A percentile compares a stretch with the other conserved stretches of the same genome.
These are phyloP conservation scores for Siniperca scherzeri DNA, from an alignment of 2,797 vertebrate species.

Conservation along the genomic window DNA sequence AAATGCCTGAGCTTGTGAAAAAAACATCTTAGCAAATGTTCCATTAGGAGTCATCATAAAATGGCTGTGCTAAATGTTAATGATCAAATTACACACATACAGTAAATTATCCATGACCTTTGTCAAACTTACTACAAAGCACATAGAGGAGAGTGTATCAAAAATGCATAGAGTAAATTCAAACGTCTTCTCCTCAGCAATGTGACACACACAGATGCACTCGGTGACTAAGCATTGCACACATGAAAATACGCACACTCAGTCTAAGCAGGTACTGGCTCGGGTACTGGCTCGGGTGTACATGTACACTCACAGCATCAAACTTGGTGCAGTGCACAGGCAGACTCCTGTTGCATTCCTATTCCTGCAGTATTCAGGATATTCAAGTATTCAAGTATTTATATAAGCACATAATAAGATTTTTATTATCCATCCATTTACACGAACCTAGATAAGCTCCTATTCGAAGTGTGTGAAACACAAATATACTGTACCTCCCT, in stretches of 20 bases:
- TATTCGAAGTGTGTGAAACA: constrained; percentile 1
- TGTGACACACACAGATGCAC: constrained; percentile 22
- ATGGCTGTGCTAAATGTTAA: constrained; percentile 18
- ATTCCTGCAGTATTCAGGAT: not conserved
- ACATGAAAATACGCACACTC: not conserved
- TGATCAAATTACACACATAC: constrained; percentile 16
- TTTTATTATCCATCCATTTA: too few relatives aligned
- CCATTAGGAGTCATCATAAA: constrained; percentile 4
- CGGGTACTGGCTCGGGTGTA: not conserved
- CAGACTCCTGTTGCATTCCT: not conserved
- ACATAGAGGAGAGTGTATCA: not conserved
- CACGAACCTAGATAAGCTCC: constrained; percentile 18
- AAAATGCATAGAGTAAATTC: not conserved
- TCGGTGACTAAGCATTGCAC: constrained; percentile 7
- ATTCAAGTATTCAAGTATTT: not conserved
- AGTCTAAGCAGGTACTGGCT: not conserved
- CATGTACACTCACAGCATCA: not conserved
- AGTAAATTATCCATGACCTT: constrained; percentile 27
- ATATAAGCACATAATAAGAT: constrained; percentile 17
- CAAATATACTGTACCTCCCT: constrained; percentile 20
- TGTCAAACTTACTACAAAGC: not conserved
- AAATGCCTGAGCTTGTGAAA: not conserved
- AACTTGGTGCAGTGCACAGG: not conserved
- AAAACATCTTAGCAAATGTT: not conserved
- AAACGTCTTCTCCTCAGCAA: not conserved